Base-by-base conservation (phyloP, 37 sponge, comb jelly and placozoan genomes). In the Eunapius fragilis region DNA sequence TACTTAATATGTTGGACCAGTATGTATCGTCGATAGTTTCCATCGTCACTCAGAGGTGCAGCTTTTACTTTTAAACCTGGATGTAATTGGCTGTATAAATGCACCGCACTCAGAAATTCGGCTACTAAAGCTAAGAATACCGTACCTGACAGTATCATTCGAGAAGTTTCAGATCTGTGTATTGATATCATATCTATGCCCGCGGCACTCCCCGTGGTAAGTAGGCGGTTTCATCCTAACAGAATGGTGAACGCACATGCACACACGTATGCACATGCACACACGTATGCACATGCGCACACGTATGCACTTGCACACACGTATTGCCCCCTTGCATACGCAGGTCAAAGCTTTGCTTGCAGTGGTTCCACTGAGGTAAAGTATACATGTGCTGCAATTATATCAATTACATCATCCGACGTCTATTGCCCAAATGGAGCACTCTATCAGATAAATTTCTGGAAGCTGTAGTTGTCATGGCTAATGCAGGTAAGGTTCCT, bases 151-250 rank as follows among this genome's bases (percentile, higher is more conserved):
- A 27, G 27, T 12, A 28, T 32, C 3, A 23, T 86, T 22, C 31
- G 73, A 25, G 58, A 86, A 27, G 26, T 86, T 17, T 86, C 86
- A 25, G 72, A 79, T 27, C 48, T 79, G 24, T 72, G 86, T 33
- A 23, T 72, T 3, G 72, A 79, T 23, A 79, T 86, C 30, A n/a
- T 79, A 14, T 37, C 28, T 70, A 34, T 27, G 31, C 80, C 79
- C 34, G 45, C 49, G 31, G 86, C 72, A 24, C 80, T 86, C 24
- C 73, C 80, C 3, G 24, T 86, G n/a, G 86, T 86, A 38, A 78
- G 85, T 17, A 58, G 17, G 19, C 58, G 22, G 6, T 58, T 58
- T 17, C 58, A 13, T 58, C 19, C 6, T 58, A 12, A 58, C 6
- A 58, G 14, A 58, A 17, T 58, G 6, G 14, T 2, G 22, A 41